Base-by-base conservation (phyloP, 2,113 vertebrate genomes). In the Ictalurus punctatus region DNA sequence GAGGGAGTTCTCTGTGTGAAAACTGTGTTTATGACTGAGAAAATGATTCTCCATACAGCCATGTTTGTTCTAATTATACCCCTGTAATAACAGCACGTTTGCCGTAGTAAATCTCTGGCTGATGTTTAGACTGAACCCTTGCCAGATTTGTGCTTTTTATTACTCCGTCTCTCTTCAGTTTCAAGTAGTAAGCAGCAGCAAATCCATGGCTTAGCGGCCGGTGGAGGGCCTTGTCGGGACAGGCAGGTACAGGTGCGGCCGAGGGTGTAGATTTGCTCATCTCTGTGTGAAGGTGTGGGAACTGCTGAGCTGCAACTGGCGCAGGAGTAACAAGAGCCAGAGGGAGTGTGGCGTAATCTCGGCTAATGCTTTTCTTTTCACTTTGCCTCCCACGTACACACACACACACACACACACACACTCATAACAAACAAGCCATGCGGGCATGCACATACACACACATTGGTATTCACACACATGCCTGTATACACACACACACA, bases 261-360 rank as follows among this genome's bases (percentile, higher is more conserved):
- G 92, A 91, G 93, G 94, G 93, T 92, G 94, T 91, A 94, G 94
- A 93, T 92, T 94, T 89, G 90, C 93, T 95, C 94, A 94, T 94
- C 94, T 95, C 92, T 89, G 89, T 85, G 91, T 90, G 90, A 85
- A 94, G 95, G 94, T 95, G 96, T 96, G 96, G 96, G 96, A 96
- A 96, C 94, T 92, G 54, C 88, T 89, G 90, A 34, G 85, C 88
- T 83, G 79, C 87, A 92, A 95, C 89, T 94, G 94, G 94, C 94
- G 93, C 95, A 95, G 94, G 95, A 95, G 95, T 94, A 95, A 95
- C 93, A 93, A 93, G 93, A 91, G 93, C 94, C 94, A 92, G 85
- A 94, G 95, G 95, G 93, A 95, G 94, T 94, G 94, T 95, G 96
- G 91, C 83, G 90, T 95, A 96, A 96, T 95, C 95, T 95, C 92